Evolutionary conservation across 2,797 vertebrate species (phyloP).

Genomic region (Nyctalus aviator): DNA sequence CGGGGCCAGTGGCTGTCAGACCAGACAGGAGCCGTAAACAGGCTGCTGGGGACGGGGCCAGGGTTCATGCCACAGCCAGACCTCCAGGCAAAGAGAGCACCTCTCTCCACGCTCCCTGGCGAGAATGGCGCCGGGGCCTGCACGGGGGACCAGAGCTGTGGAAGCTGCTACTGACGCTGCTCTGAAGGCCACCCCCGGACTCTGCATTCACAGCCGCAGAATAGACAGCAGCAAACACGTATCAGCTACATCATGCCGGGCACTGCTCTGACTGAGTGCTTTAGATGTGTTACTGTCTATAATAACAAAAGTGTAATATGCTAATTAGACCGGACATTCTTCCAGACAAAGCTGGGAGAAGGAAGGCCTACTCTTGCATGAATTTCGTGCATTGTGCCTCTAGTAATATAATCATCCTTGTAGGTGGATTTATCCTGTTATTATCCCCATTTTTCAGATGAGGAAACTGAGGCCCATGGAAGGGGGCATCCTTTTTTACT

Average conservation of each 20-base stretch:
- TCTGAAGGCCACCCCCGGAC: neutral
- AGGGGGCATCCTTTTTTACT: neutral
- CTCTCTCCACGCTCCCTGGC: neutral
- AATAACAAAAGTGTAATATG: no score
- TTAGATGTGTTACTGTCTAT: neutral
- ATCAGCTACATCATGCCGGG: no score
- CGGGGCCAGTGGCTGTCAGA: constrained; percentile 81
- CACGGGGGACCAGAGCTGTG: neutral
- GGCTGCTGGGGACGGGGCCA: constrained; percentile 71
- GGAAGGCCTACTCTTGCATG: no score
- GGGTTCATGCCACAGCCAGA: constrained; percentile 65
- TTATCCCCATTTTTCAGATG: neutral
- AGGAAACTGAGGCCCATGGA: neutral
- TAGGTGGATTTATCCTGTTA: neutral
- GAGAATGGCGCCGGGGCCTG: neutral
- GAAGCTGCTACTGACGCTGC: neutral
- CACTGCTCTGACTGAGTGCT: neutral
- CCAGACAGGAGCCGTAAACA: constrained; percentile 67
- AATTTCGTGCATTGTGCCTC: no score
- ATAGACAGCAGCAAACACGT: neutral
- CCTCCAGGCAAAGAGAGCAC: constrained; percentile 47
- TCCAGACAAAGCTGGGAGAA: no score
- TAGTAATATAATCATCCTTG: neutral
- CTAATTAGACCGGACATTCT: no score
- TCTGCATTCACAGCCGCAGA: neutral